Percentiles rank a stretch among this genome's conserved stretches.
Conservation (phyloP, 2,888 invertebrate genomes). For the Frankliniella intonsa region DNA sequence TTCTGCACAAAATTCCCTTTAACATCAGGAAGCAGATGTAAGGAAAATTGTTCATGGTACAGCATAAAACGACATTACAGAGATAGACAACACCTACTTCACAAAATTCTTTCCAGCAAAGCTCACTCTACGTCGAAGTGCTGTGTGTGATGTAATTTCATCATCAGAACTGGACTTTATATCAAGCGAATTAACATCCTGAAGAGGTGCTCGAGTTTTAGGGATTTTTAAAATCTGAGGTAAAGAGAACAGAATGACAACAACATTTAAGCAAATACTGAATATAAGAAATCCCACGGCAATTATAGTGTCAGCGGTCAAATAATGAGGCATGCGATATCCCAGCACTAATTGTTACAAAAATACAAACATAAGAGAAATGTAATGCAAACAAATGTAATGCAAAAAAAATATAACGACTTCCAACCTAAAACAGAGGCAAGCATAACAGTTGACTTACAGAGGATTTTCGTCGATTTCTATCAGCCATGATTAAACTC, state of each 20-base stretch:
- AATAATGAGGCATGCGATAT: background rate
- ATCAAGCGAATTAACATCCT: background rate
- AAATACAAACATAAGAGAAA: background rate
- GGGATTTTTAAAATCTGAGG: background rate
- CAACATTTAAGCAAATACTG: background rate
- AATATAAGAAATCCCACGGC: background rate
- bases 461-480: background rate
- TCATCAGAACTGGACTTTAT: background rate
- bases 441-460: background rate
- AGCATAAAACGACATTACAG: background rate
- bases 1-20: background rate
- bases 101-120: conserved; percentile 11
- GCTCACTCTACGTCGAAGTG: background rate
- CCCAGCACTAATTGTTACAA: background rate
- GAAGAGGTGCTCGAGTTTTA: background rate
- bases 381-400: background rate
- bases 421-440: background rate
- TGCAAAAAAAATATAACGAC: background rate
- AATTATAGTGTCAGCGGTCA: background rate
- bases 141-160: background rate
- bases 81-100: background rate
- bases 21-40: background rate
- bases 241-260: background rate
- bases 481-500: background rate
- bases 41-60: background rate